Conservation (phyloP, 2,888 invertebrate genomes). For the Bibio marci region DNA sequence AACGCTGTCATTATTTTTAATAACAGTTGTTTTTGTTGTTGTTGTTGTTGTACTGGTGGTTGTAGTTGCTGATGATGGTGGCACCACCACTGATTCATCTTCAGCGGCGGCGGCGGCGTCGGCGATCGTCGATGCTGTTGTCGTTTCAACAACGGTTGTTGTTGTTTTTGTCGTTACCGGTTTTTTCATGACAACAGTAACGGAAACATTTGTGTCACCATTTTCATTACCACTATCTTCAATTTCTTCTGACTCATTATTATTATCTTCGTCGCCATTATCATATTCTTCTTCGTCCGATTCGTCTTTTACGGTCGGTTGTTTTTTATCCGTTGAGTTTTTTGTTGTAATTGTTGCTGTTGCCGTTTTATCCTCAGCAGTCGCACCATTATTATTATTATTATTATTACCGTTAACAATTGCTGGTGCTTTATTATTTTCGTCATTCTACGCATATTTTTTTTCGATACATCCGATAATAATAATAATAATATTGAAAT, state of each 20-base stretch:
- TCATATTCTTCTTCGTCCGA: constrained; percentile 1
- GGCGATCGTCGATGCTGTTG: too few relatives aligned
- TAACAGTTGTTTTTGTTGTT: too few relatives aligned
- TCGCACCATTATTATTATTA: background rate
- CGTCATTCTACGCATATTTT: constrained; percentile 1
- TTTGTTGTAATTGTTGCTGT: background rate
- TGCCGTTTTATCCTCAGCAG: background rate
- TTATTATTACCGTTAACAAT: constrained; percentile 1
- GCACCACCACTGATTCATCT: too few relatives aligned
- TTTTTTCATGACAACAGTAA: background rate
- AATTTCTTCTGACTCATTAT: constrained; percentile 1
- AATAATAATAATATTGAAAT: too few relatives aligned
- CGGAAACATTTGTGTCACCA: background rate
- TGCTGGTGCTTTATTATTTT: background rate
- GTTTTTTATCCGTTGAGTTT: background rate
- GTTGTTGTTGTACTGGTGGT: too few relatives aligned
- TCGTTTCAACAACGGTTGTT: too few relatives aligned
- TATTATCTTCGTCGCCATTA: constrained; percentile 3
- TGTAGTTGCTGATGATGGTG: too few relatives aligned
- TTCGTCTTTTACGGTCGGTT: background rate
- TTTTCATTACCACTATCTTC: background rate
- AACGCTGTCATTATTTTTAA: too few relatives aligned
- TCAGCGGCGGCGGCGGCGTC: too few relatives aligned
- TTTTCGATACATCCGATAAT: too few relatives aligned
- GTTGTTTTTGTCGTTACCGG: background rate